Base-by-base conservation (phyloP, 2,113 vertebrate genomes). In the zebrafish (Danio rerio) region DNA sequence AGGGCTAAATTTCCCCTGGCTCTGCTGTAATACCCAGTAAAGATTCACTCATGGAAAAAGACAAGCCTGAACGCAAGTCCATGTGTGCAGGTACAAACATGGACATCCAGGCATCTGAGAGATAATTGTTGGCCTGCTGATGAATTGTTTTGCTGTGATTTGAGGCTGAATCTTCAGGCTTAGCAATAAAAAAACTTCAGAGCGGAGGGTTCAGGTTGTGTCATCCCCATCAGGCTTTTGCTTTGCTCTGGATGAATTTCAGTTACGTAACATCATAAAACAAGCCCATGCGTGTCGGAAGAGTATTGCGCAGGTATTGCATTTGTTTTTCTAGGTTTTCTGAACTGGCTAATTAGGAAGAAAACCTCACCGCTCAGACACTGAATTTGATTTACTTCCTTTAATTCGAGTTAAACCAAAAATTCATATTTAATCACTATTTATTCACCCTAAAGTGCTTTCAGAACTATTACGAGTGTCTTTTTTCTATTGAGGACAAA, bases 151-250 rank as follows among this genome's bases (percentile, higher is more conserved):
- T 70, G 18, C 52, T 4, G 49, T 73, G 78, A 58, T 87, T 86
- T 87, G 80, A 42, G 72, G 50, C 7, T 7, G 9, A 84, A 63
- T 89, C 79, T 86, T 56, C 9, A 8, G 21, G 9, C 55, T 20
- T 81, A n/a, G 61, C 43, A 21, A 61, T 52, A 3, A 50, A 31
- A 1, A 85, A 76, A 79, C 63, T 20, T 40, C 82, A 89, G 85
- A 85, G 87, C 16, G 13, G 65, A 20, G 65, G 81, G 82, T 81
- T 71, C 82, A 63, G 80, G 72, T 84, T 62, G 16, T 50, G 47
- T 16, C 5, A 80, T 81, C 59, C 59, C 84, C 80, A 66, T 71
- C 31, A 62, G 18, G n/a, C 45, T 31, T 80, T 43, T 42, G 63
- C 13, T 76, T 45, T 7, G 73, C 42, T 42, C 20, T 52, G 43